phyloP scores from a whole-genome alignment of 1,140 invertebrate species.

The Leguminivora glycinivorella region DNA sequence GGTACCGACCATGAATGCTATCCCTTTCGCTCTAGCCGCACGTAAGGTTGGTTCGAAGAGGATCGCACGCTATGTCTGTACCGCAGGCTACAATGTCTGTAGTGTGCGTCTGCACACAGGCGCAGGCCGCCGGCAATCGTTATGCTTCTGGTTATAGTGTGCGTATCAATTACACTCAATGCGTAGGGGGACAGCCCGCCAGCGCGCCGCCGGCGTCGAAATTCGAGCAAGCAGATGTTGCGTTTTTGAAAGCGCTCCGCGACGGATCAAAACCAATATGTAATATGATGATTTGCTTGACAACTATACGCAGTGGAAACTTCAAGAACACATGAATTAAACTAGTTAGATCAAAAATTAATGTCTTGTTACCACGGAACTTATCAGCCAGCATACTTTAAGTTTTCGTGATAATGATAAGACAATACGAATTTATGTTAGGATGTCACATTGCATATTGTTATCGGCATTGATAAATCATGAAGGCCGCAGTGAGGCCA shows the following conservation, averaged over 20 bases:
- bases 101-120: too few species aligned
- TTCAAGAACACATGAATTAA: constrained; percentile 29
- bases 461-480: constrained; percentile 70
- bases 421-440: constrained; percentile 76
- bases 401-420: constrained; percentile 72
- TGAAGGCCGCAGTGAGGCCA: constrained; percentile 60
- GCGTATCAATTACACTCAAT: background rate
- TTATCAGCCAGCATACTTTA: constrained; percentile 55
- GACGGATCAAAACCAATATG: constrained; percentile 36
- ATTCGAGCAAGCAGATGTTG: too few species aligned
- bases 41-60: too few species aligned
- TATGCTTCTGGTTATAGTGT: too few species aligned
- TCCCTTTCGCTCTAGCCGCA: too few species aligned
- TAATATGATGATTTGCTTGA: background rate
- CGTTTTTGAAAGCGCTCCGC: background rate
- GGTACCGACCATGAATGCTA: too few species aligned
- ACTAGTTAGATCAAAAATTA: constrained; percentile 55
- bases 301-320: constrained; percentile 34
- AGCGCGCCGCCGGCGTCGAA: too few species aligned
- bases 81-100: too few species aligned
- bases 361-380: constrained; percentile 65
- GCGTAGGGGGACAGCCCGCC: too few species aligned
- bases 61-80: too few species aligned
- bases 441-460: constrained; percentile 67
- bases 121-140: too few species aligned